phyloP scores from a whole-genome alignment of 1,140 invertebrate genomes.

The Macrocentrus cingulum region DNA sequence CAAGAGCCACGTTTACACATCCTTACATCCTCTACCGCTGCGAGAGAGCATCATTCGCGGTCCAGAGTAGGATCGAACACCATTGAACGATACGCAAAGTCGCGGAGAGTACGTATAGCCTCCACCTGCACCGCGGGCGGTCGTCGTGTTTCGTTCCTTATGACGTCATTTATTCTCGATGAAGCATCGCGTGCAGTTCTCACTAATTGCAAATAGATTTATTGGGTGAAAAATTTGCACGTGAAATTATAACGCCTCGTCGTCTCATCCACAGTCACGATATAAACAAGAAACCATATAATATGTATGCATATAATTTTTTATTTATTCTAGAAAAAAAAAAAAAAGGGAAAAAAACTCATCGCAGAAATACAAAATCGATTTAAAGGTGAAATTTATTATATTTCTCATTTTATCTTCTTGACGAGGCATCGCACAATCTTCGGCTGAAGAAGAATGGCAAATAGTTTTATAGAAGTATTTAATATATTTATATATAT shows the following conservation, averaged over 20 bases:
- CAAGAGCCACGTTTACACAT: no score
- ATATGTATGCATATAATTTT: neutral
- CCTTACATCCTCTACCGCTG: no score
- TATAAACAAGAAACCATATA: conserved; percentile 10
- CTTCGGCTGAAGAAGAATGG: neutral
- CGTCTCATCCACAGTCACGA: conserved; percentile 1
- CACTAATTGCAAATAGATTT: conserved; percentile 59
- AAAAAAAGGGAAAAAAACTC: no score
- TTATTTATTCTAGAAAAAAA: no score
- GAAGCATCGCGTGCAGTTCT: conserved; percentile 48
- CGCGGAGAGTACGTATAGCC: neutral
- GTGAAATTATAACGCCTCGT: conserved; percentile 21
- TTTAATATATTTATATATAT: no score
- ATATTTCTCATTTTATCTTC: no score
- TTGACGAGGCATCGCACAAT: no score
- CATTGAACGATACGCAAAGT: conserved; percentile 26
- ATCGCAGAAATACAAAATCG: no score
- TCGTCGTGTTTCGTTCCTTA: conserved; percentile 46
- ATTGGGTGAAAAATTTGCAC: conserved; percentile 39
- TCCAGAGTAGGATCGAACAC: conserved; percentile 20
- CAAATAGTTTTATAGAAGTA: neutral
- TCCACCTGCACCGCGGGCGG: conserved; percentile 46
- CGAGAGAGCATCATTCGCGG: conserved; percentile 32
- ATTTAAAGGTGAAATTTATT: no score
- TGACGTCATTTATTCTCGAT: conserved; percentile 52